Percentiles rank a stretch among this genome's conserved stretches.
Evolutionary conservation across 2,113 vertebrate genomes (phyloP).

Genomic region (Calidris pygmaea): DNA sequence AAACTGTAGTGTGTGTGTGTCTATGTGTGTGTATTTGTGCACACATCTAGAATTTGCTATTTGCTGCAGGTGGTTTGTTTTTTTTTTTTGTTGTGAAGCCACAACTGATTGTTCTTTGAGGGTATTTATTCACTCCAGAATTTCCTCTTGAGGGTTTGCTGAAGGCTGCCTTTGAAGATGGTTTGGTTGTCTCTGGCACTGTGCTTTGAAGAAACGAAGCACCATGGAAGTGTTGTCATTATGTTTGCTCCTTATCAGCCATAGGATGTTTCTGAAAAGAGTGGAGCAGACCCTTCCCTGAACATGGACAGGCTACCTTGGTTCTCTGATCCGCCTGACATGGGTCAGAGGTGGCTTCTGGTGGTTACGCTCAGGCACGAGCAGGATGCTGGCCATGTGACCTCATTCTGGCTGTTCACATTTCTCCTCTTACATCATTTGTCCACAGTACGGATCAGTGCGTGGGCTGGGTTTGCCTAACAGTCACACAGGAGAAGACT

Average conservation of each 20-base stretch:
- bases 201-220: neutral
- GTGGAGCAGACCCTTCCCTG: neutral
- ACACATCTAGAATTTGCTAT: neutral
- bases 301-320: rapidly evolving
- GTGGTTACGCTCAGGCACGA: rapidly evolving
- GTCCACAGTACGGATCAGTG: neutral
- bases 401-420: neutral
- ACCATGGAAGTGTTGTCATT: neutral
- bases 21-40: neutral
- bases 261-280: neutral
- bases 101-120: neutral
- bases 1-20: neutral
- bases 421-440: neutral
- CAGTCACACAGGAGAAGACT: neutral
- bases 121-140: neutral
- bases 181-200: neutral
- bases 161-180: neutral
- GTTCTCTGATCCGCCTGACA: neutral
- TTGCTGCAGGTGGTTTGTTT: neutral
- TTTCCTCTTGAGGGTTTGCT: neutral
- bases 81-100: neutral
- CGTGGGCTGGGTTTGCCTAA: neutral
- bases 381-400: neutral
- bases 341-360: neutral
- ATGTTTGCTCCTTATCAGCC: neutral